Base-by-base conservation (phyloP, 2,888 invertebrate genomes). In the Empis stercorea region DNA sequence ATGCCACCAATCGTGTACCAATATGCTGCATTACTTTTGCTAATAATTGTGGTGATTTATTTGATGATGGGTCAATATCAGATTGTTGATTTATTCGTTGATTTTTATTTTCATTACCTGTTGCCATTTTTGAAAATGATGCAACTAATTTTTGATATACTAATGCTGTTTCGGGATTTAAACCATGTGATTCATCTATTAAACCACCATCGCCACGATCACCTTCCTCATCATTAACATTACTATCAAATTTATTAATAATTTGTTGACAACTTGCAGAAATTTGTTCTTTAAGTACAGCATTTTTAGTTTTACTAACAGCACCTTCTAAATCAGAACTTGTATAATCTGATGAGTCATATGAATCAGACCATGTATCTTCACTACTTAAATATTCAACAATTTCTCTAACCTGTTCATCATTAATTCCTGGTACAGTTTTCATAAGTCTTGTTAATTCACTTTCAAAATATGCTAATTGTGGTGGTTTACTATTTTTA, bases 11-110 rank as follows among this genome's bases (percentile, higher is more conserved):
- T 20, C 89, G 73, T 40, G 86, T 85, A 10, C 91, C 89, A 48
- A 92, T 92, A 61, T 92, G 92, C 56, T 88, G 84, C 87, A 92
- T 88, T 13, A 91, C 91, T 71, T 89, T 88, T 4, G 88, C 87
- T 49, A 91, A 84, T 30, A 91, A 66, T 1, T 91, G 88, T 1
- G 89, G 89, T 2, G 89, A 89, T 51, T 76, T 79, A 53, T 78
- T 78, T 0, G 76, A 72, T 56, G 10, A 60, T 57, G 37, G 23
- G 9, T 20, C 23, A 40, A 14, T 27, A 2, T 9, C 11, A 15
- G 16, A 37, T 40, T 27, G 20, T 23, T 20, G 40, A 40, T 40
- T 23, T 4, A 3, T n/a, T 27, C n/a, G 23, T 23, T 17, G 20
- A 16, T 36, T 44, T 7, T n/a, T n/a, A n/a, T 38, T 50, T 10